Evolutionary conservation across 2,888 invertebrate genomes (phyloP), one percentile per base, ranked within the genome.

Genomic region (Athrips mouffetella): DNA sequence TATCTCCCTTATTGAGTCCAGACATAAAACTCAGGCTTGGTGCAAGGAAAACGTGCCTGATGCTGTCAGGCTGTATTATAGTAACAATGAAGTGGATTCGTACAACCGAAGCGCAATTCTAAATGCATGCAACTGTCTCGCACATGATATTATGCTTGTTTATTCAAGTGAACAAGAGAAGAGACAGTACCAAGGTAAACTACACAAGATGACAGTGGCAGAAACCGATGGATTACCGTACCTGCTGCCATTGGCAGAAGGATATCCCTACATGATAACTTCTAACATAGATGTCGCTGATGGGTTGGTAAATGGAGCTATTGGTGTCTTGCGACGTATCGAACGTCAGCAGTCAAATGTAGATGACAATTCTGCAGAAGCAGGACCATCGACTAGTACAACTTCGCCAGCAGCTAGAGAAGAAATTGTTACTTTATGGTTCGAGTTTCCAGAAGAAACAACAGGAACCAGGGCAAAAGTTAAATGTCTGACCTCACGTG

Each of bases 91-190:
- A 35, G 68, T 71, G 5, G 60, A 58, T 51, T 48, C 53, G 10
- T 67, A 72, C 54, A 70, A 70, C 18, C 44, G 54, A 48, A 57
- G 16, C 6, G 55, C 58, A 52, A 56, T 57, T 50, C 23, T 18
- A 35, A 54, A 58, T 29, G 55, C 52, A 56, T 23, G 58, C 51
- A 56, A 58, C 54, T 55, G 53, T 52, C 25, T 58, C 18, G 56
- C 62, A 7, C 48, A 13, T 49, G 62, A 65, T 55, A 53, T 62
- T 40, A 52, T 52, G 49, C 51, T 54, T 27, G 49, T 49, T 6
- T 57, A 54, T 54, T 53, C 49, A n/a, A 53, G 50, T 46, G 29
- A 55, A 13, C 13, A 18, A 18, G 51, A 55, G 45, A 51, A 31
- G 53, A 21, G 31, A 13, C 55, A 47, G 25, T 7, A 47, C 15